Conservation (phyloP, 2,113 vertebrate genomes). For the Hydrolagus affinis region DNA sequence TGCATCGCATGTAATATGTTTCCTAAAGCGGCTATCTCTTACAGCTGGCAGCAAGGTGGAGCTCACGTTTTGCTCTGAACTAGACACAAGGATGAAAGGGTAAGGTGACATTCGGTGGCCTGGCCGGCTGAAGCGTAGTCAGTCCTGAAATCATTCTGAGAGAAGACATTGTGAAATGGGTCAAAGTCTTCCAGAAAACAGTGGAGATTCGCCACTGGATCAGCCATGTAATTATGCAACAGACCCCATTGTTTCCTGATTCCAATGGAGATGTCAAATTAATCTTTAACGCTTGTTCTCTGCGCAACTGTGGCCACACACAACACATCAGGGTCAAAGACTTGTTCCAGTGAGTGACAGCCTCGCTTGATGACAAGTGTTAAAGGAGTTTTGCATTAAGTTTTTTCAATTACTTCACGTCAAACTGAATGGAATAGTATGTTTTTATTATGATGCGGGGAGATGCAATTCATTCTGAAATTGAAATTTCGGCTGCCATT, state of each 20-base stretch:
- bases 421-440: too few relatives aligned
- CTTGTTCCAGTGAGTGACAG: too few relatives aligned
- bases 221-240: not conserved
- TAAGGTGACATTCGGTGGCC: too few relatives aligned
- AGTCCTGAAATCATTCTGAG: not conserved
- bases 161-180: not conserved
- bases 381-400: too few relatives aligned
- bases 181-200: not conserved
- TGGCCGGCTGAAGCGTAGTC: not conserved
- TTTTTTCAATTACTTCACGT: too few relatives aligned
- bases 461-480: too few relatives aligned
- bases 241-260: not conserved
- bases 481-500: too few relatives aligned
- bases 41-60: not conserved
- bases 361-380: too few relatives aligned
- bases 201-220: not conserved
- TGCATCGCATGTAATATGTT: not conserved
- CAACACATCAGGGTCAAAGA: too few relatives aligned
- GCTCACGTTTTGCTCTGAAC: not conserved
- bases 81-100: not conserved
- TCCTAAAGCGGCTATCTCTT: not conserved
- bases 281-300: not conserved
- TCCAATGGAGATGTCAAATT: not conserved
- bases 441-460: too few relatives aligned
- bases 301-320: too few relatives aligned